Evolutionary conservation across 2,888 invertebrate genomes (phyloP).

Genomic region (Zygogramma bicolorata): DNA sequence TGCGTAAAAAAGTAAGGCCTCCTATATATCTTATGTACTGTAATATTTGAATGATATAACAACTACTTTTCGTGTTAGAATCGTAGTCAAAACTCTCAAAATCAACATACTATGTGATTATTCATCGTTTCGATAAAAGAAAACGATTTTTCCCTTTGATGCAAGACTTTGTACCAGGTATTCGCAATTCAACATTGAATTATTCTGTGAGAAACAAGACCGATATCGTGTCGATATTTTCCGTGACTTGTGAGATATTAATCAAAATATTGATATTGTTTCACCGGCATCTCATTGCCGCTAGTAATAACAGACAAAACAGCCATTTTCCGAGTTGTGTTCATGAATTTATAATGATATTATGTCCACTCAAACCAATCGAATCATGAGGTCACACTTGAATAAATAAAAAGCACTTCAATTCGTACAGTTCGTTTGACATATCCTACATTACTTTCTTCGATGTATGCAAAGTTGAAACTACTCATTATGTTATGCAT

Average conservation of each 20-base stretch:
- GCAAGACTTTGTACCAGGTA: neutral
- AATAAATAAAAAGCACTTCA: constrained; percentile 9
- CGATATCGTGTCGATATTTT: neutral
- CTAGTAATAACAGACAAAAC: constrained; percentile 13
- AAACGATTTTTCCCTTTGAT: neutral
- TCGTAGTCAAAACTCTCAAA: neutral
- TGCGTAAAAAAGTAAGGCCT: too few relatives aligned
- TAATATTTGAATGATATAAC: too few relatives aligned
- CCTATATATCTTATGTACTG: too few relatives aligned
- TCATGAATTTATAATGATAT: constrained; percentile 23
- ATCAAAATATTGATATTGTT: constrained; percentile 24
- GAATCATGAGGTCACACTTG: constrained; percentile 20
- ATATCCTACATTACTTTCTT: neutral
- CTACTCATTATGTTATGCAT: neutral
- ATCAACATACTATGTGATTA: neutral
- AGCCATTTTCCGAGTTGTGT: constrained; percentile 4
- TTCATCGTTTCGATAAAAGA: neutral
- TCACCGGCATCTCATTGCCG: neutral
- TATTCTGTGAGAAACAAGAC: neutral
- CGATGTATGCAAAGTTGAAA: neutral
- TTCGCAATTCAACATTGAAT: neutral
- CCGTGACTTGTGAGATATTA: constrained; percentile 8
- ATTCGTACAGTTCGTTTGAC: neutral
- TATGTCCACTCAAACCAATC: constrained; percentile 6
- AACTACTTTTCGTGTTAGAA: too few relatives aligned